phyloP scores from a whole-genome alignment of 92 coral and sea anemone species.

The Blastomussa wellsi region DNA sequence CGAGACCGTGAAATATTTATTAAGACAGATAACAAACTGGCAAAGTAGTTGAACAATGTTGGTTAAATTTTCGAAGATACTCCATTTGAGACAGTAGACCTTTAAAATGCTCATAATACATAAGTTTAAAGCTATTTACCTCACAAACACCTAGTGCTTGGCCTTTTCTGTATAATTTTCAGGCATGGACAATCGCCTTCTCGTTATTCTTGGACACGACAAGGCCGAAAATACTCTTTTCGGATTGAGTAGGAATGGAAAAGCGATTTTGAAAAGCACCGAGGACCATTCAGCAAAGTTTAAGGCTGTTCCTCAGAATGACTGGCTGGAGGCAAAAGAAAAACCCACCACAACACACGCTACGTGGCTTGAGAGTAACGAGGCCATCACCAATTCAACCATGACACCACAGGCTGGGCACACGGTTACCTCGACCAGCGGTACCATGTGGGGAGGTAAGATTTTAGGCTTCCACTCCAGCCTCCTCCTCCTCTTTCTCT shows the following conservation, averaged over 20 bases:
- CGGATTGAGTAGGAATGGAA: constrained; percentile 46
- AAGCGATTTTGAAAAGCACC: constrained; percentile 45
- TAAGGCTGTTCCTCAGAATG: constrained; percentile 12
- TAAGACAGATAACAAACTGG: too few relatives aligned
- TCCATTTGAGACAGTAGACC: too few relatives aligned
- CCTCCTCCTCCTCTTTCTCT: not conserved
- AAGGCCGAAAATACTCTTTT: constrained; percentile 24
- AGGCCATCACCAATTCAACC: constrained; percentile 28
- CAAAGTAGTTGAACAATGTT: too few relatives aligned
- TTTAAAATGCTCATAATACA: too few relatives aligned
- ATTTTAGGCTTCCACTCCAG: not conserved
- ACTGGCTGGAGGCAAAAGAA: constrained; percentile 35
- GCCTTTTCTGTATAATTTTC: not conserved
- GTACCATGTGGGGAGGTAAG: constrained; percentile 67
- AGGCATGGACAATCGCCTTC: constrained; percentile 49
- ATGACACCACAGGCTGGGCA: constrained; percentile 19
- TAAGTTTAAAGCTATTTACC: too few relatives aligned
- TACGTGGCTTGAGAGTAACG: constrained; percentile 3
- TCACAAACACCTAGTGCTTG: not conserved
- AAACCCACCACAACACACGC: constrained; percentile 40
- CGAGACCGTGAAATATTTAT: too few relatives aligned
- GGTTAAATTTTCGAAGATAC: too few relatives aligned
- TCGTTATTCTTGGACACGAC: constrained; percentile 48
- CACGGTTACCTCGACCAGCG: constrained; percentile 14
- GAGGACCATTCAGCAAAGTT: constrained; percentile 33